phyloP scores from a whole-genome alignment of 2,113 vertebrate species.

The Oreochromis tanganicae region DNA sequence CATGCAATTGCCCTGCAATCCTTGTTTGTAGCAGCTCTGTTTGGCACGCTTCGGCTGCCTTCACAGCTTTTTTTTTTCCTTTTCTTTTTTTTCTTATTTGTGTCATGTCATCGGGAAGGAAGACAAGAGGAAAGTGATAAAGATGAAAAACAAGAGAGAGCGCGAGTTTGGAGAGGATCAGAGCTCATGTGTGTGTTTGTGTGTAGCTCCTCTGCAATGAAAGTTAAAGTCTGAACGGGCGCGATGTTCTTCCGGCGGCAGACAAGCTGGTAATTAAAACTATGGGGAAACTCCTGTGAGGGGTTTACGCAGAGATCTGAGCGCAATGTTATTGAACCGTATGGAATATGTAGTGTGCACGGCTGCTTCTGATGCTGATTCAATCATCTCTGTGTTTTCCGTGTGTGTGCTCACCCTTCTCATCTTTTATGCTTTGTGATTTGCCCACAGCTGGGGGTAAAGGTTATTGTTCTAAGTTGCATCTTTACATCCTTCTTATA shows the following conservation, averaged over 20 bases:
- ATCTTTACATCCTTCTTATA: background rate
- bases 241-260: slow-evolving; percentile 7
- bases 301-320: background rate
- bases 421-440: slow-evolving; percentile 7
- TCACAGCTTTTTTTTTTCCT: background rate
- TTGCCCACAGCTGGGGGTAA: background rate
- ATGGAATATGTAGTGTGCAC: background rate
- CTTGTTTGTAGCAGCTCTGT: slow-evolving; percentile 6
- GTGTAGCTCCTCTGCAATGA: background rate
- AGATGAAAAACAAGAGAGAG: slow-evolving; percentile 4
- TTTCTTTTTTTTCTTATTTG: background rate
- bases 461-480: background rate
- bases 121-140: slow-evolving; percentile 20
- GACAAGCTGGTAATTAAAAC: slow-evolving; percentile 50
- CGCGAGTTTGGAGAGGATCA: background rate
- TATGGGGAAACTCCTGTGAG: slow-evolving; percentile 26
- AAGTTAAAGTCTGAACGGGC: slow-evolving; percentile 1
- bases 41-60: background rate
- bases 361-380: slow-evolving; percentile 8
- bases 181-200: background rate
- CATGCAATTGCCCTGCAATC: slow-evolving; percentile 41
- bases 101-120: slow-evolving; percentile 27
- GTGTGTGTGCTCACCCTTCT: background rate
- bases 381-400: background rate
- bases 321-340: background rate